Percentiles rank a stretch among this genome's conserved stretches.
Evolutionary conservation across 2,888 invertebrate genomes (phyloP).

Genomic region (Pinctada fucata): DNA sequence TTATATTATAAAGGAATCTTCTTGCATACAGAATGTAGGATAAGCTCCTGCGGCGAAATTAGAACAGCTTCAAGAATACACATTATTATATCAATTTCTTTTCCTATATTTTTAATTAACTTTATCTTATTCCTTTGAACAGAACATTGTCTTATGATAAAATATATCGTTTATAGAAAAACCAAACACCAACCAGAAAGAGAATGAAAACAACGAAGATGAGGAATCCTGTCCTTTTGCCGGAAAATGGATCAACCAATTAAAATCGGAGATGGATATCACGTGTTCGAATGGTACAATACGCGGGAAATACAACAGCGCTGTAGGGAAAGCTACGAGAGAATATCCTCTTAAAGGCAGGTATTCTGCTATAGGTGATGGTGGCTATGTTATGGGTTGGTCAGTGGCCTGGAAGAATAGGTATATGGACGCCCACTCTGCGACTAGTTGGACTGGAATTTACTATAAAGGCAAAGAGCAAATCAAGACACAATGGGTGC

Average conservation of each 20-base stretch:
- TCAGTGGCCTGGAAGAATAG: constrained; percentile 1
- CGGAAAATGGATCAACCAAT: background rate
- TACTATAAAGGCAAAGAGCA: background rate
- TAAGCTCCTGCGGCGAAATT: too few relatives aligned
- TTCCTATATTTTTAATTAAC: too few relatives aligned
- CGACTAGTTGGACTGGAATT: background rate
- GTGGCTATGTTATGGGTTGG: background rate
- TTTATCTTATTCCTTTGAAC: too few relatives aligned
- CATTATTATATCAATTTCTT: too few relatives aligned
- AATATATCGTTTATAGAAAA: too few relatives aligned
- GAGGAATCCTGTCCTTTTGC: too few relatives aligned
- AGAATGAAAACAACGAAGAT: too few relatives aligned
- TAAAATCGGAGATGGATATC: background rate
- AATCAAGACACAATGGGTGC: constrained; percentile 1
- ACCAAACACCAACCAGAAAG: too few relatives aligned
- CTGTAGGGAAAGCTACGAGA: constrained; percentile 1
- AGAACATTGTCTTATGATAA: too few relatives aligned
- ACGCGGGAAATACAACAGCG: constrained; percentile 1
- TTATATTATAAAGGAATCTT: too few relatives aligned
- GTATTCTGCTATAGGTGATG: background rate
- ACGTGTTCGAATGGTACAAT: background rate
- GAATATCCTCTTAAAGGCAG: background rate
- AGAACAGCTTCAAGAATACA: too few relatives aligned
- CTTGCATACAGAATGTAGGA: too few relatives aligned
- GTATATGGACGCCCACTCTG: constrained; percentile 1